Percentiles rank a stretch among this genome's conserved stretches.
phyloP scores from a whole-genome alignment of 2,888 invertebrate species.

The Drosophila percnosoma region DNA sequence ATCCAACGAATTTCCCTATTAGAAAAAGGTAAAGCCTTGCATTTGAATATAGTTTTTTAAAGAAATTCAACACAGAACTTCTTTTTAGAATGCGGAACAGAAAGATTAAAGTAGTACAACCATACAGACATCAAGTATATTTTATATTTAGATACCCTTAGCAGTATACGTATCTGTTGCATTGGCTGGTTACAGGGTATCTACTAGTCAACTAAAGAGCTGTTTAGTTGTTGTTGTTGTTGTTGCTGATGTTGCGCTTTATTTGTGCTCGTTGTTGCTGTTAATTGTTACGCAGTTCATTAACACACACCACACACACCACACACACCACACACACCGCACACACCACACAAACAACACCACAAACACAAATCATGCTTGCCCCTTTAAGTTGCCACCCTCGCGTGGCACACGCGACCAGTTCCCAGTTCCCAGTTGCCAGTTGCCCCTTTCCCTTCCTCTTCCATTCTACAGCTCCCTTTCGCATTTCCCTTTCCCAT shows the following conservation, averaged over 20 bases:
- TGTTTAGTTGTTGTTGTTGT: slow-evolving; percentile 11
- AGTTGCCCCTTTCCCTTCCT: slow-evolving; percentile 8
- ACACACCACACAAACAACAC: slow-evolving; percentile 41
- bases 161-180: not conserved
- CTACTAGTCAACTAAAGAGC: not conserved
- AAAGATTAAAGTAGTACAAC: rapidly evolving
- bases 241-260: slow-evolving; percentile 51
- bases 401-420: slow-evolving; percentile 77
- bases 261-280: slow-evolving; percentile 55
- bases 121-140: not conserved
- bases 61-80: rapidly evolving
- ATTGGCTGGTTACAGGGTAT: slow-evolving; percentile 2
- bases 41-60: not conserved
- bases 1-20: not conserved
- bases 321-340: slow-evolving; percentile 31
- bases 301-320: slow-evolving; percentile 57
- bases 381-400: slow-evolving; percentile 66
- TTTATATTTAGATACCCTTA: not conserved
- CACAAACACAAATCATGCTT: slow-evolving; percentile 46
- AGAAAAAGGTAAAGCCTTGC: too few relatives aligned
- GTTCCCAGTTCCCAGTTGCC: slow-evolving; percentile 38
- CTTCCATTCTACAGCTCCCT: slow-evolving; percentile 4
- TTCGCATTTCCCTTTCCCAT: slow-evolving; percentile 25
- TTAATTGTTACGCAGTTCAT: slow-evolving; percentile 79
- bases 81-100: not conserved